These are phyloP conservation scores for Clarias magur DNA, from an alignment of 2,113 vertebrate species.

Conservation along the genomic window DNA sequence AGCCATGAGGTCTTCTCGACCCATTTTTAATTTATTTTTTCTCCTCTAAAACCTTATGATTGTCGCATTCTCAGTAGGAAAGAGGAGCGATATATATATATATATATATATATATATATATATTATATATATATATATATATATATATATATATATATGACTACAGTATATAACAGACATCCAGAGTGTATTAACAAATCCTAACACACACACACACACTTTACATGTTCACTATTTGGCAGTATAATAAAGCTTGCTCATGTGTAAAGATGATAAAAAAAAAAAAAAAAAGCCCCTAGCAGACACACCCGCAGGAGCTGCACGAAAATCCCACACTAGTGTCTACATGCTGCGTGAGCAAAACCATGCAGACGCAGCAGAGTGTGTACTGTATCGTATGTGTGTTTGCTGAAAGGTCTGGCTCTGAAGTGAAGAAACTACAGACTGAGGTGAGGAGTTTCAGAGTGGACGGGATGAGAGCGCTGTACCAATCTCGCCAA, in stretches of 20 bases:
- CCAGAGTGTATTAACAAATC: neutral
- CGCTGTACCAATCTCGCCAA: neutral
- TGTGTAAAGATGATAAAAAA: slow-evolving; percentile 26
- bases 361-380: neutral
- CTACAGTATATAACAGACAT: neutral
- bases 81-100: too few species aligned
- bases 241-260: neutral
- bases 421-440: neutral
- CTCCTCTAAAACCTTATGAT: neutral
- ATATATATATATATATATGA: too few species aligned
- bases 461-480: neutral
- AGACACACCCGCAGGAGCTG: neutral
- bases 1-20: neutral
- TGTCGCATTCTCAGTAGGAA: neutral
- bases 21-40: neutral
- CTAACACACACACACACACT: slow-evolving; percentile 14
- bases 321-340: neutral
- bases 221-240: neutral
- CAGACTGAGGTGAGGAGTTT: neutral
- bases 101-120: too few species aligned
- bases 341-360: neutral
- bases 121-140: too few species aligned
- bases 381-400: neutral
- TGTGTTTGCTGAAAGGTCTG: neutral
- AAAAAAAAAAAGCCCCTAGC: neutral